These are phyloP conservation scores for Hemicordylus capensis DNA, from an alignment of 2,113 vertebrate genomes.

Conservation along the genomic window DNA sequence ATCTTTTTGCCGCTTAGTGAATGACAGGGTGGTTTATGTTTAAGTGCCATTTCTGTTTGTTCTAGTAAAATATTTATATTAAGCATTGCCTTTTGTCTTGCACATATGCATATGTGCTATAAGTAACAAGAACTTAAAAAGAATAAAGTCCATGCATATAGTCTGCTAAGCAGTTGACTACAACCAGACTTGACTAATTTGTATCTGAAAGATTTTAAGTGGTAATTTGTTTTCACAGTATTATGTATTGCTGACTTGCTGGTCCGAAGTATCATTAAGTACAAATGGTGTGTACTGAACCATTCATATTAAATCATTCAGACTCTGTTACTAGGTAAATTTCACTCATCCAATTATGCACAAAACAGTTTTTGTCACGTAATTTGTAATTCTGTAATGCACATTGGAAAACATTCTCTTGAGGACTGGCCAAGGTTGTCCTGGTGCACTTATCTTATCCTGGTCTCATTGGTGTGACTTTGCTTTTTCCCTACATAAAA, in stretches of 20 bases:
- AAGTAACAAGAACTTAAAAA: slow-evolving; percentile 51
- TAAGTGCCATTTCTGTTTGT: slow-evolving; percentile 69
- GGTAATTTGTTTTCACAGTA: slow-evolving; percentile 62
- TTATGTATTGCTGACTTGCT: slow-evolving; percentile 64
- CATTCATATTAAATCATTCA: slow-evolving; percentile 53
- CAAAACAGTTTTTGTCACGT: slow-evolving; percentile 40
- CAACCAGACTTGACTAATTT: slow-evolving; percentile 67
- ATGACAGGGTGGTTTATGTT: slow-evolving; percentile 66
- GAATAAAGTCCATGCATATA: slow-evolving; percentile 58
- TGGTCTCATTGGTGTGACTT: background rate
- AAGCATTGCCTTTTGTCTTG: slow-evolving; percentile 70
- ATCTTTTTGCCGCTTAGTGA: slow-evolving; percentile 61
- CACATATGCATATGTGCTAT: slow-evolving; percentile 74
- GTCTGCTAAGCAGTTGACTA: slow-evolving; percentile 61
- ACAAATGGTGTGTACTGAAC: slow-evolving; percentile 67
- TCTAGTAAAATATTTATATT: slow-evolving; percentile 74
- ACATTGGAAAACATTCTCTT: slow-evolving; percentile 50
- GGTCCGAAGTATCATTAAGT: slow-evolving; percentile 64
- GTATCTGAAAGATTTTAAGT: slow-evolving; percentile 63
- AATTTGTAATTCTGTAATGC: slow-evolving; percentile 55
- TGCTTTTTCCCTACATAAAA: slow-evolving; percentile 28
- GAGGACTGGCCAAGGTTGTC: slow-evolving; percentile 52
- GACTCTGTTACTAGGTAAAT: slow-evolving; percentile 56
- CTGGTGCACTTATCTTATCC: background rate
- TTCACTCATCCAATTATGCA: slow-evolving; percentile 59